Percentiles rank a stretch among this genome's conserved stretches.
Evolutionary conservation across 2,113 vertebrate species (phyloP).

Genomic region (Oncorhynchus kisutch): DNA sequence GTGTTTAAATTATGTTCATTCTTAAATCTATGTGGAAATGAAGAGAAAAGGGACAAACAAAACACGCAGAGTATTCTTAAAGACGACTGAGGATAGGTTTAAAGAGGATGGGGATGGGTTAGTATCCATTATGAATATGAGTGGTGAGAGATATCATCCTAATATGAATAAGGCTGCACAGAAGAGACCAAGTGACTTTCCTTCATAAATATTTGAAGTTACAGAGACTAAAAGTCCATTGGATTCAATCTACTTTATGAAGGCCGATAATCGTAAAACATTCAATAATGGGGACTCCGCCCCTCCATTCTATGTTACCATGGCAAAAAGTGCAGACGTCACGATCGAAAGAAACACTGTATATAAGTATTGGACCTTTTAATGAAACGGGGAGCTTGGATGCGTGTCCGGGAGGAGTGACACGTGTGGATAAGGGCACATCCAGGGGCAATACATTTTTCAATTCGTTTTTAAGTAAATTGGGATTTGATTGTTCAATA

Average conservation of each 20-base stretch:
- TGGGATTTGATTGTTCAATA: conserved; percentile 30
- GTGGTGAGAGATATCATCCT: not conserved
- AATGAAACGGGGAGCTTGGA: conserved; percentile 47
- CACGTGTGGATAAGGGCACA: conserved; percentile 58
- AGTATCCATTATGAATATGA: not conserved
- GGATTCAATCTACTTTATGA: not conserved
- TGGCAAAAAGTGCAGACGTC: conserved; percentile 74
- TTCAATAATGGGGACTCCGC: conserved; percentile 54
- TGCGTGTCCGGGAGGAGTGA: conserved; percentile 58
- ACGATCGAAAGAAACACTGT: conserved; percentile 63
- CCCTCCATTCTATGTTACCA: conserved; percentile 71
- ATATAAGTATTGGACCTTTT: conserved; percentile 66
- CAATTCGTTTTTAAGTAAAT: conserved; percentile 38
- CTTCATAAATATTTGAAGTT: not conserved
- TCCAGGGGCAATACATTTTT: conserved; percentile 46
- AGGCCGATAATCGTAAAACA: conserved; percentile 14
- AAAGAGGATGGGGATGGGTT: not conserved
- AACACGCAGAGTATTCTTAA: not conserved
- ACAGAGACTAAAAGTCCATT: not conserved
- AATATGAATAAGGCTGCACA: no score
- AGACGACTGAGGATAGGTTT: not conserved
- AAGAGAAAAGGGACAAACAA: not conserved
- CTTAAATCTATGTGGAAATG: not conserved
- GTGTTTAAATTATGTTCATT: not conserved
- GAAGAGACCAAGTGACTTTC: not conserved